Base-by-base conservation (phyloP, 2,888 invertebrate genomes). In the Drepanosiphum platanoidis region DNA sequence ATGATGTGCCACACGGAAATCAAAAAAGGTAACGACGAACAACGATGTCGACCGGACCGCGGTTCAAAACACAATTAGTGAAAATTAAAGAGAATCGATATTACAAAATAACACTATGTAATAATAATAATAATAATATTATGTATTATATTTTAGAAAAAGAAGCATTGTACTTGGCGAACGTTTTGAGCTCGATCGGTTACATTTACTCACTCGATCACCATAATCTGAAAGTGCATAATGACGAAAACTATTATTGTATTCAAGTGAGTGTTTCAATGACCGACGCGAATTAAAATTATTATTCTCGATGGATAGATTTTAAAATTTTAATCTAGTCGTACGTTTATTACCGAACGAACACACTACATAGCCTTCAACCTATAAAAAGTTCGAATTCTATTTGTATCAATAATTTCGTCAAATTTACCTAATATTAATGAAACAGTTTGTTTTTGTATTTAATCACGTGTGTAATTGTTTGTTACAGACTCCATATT, bases 141-240 rank as follows among this genome's bases (percentile, higher is more conserved):
- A 39, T 39, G 39, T 39, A 39, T 39, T 39, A 39, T 46, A 46
- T 46, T 46, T 15, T 9, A 18, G 13, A 11, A 3, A 46, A 46
- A 46, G 13, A 99, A 91, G 96, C 98, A 0, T 91, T 97, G 74
- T 99, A 99, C 90, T 92, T 99, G 88, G 98, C 97, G 0, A 96
- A 98, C 90, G 91, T 98, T 87, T 93, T 99, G 90, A 95, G 99
- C 4, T 95, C 98, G 0, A 98, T 99, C 90, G 99, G 99, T 36
- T 99, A 99, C 90, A 94, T 99, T 88, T 99, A 99, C 91, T 99
- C 99, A 18, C 98, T 99, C 64, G 99, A 99, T 89, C 99, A 99
- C 90, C 99, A 99, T 91, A 95, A 96, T 89, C 92, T 99, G 87
- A 97, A 97, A 18, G 98, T 99, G 32, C 97, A 96, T 90, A 98